phyloP scores from a whole-genome alignment of 2,888 invertebrate genomes.

The Himalopsyche tibetana region DNA sequence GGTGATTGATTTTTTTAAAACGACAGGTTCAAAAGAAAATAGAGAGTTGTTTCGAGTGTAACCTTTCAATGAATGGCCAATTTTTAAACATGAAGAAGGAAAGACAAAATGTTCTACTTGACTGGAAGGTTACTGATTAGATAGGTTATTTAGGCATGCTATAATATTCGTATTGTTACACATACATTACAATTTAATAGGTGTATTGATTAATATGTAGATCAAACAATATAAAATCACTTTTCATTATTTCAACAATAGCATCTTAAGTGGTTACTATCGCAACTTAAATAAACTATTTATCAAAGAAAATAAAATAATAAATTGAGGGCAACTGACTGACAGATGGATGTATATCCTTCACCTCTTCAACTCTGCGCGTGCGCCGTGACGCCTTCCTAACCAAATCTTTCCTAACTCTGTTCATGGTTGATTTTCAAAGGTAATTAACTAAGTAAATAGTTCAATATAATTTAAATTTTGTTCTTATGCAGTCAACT shows the following conservation, averaged over 20 bases:
- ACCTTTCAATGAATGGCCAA: too few relatives aligned
- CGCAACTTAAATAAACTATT: not conserved
- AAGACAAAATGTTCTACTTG: too few relatives aligned
- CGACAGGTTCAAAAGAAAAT: too few relatives aligned
- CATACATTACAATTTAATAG: too few relatives aligned
- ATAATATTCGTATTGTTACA: too few relatives aligned
- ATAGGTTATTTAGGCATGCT: too few relatives aligned
- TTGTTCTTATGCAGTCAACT: not conserved
- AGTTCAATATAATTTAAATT: not conserved
- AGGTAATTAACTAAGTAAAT: conserved; percentile 5
- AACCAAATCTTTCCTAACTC: conserved; percentile 6
- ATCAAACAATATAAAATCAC: not conserved
- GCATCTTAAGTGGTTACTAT: conserved; percentile 47
- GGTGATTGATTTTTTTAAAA: too few relatives aligned
- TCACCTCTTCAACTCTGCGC: conserved; percentile 61
- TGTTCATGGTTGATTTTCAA: not conserved
- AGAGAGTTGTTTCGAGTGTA: too few relatives aligned
- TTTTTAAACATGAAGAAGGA: too few relatives aligned
- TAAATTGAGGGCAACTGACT: conserved; percentile 47
- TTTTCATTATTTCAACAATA: conserved; percentile 2
- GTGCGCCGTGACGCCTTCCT: conserved; percentile 48
- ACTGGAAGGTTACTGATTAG: too few relatives aligned
- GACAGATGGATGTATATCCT: conserved; percentile 59
- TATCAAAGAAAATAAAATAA: conserved; percentile 48
- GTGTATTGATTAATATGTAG: not conserved